Conservation (phyloP, 2,888 invertebrate species). For the Lordiphosa fenestrarum region DNA sequence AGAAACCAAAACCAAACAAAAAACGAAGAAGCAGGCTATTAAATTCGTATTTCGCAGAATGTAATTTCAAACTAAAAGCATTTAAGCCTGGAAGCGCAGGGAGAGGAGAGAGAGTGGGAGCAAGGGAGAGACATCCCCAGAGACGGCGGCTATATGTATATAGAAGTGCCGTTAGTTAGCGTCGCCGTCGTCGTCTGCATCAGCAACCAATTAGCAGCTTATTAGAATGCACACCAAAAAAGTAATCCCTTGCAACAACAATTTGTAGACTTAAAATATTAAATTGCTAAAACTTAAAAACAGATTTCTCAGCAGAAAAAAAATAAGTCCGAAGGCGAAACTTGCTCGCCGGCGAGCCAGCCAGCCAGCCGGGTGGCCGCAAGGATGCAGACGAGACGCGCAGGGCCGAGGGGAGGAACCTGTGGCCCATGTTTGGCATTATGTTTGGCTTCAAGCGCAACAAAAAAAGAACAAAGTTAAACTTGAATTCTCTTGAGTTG, state of each 20-base stretch:
- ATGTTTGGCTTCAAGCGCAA: constrained; percentile 64
- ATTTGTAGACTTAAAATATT: constrained; percentile 72
- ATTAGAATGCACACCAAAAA: constrained; percentile 65
- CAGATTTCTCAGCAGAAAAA: constrained; percentile 61
- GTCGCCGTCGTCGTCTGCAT: constrained; percentile 40
- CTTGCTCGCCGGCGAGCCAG: constrained; percentile 16
- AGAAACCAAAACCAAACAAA: constrained; percentile 2
- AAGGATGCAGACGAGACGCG: constrained; percentile 27
- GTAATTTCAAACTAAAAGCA: constrained; percentile 67
- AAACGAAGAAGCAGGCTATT: constrained; percentile 47
- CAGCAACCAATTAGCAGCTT: constrained; percentile 71
- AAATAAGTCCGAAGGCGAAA: constrained; percentile 15
- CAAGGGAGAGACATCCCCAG: not conserved
- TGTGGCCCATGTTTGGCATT: constrained; percentile 49
- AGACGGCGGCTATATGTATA: constrained; percentile 8
- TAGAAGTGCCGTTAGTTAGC: constrained; percentile 49
- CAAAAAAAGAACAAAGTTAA: constrained; percentile 48
- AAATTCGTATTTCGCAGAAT: constrained; percentile 65
- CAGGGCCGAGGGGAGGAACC: constrained; percentile 27
- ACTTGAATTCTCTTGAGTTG: constrained; percentile 59
- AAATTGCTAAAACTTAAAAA: constrained; percentile 72
- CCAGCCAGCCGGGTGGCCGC: constrained; percentile 29
- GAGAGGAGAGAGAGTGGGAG: not conserved
- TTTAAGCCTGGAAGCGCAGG: constrained; percentile 41
- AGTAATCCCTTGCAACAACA: constrained; percentile 66